Base-by-base conservation (phyloP, 92 coral and sea anemone genomes). In the Phymanthus crucifer region DNA sequence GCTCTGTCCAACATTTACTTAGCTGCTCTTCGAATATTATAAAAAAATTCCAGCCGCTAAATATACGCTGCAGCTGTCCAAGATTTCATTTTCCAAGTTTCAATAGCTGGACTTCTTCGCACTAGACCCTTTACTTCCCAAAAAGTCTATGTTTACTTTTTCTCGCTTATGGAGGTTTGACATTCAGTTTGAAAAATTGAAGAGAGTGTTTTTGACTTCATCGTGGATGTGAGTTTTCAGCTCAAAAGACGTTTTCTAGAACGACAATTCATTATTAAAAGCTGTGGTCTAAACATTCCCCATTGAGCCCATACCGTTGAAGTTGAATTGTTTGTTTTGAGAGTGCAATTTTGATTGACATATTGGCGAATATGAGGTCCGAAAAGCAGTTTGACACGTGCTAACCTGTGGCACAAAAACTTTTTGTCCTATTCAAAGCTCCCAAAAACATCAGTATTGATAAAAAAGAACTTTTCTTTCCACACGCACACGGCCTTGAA, bases 321-420 rank as follows among this genome's bases (percentile, higher is more conserved):
- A 38, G 35, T 32, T 38, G 56, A 32, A n/a, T 71, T 71, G 61
- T 77, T 77, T 77, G 72, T 70, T 77, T 77, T 71, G 9, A 26
- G 65, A 27, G 81, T 77, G 81, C 40, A 38, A 77, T 54, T 36
- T 77, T 64, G 81, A 77, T 77, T 77, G 81, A 40, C 81, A 64
- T 61, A 77, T 64, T 23, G 48, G 36, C 24, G 48, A 16, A 61
- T 64, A 77, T 77, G 81, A 64, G 68, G 58, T 77, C 50, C 65
- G 65, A 77, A 17, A 29, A 32, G 13, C 65, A 10, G n/a, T 18
- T 29, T 38, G 81, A 77, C 81, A 77, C 81, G 81, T 77, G 81
- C 81, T 57, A 61, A 77, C 72, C 38, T 77, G 81, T 19, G 27
- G 40, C 23, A 64, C 81, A 77, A 77, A n/a, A n/a, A 64, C 24